Evolutionary conservation across 30 jellyfish, hydroid and myxozoan genomes (phyloP), one percentile per base, ranked within the genome.

Genomic region (Hydractinia symbiolongicarpus): DNA sequence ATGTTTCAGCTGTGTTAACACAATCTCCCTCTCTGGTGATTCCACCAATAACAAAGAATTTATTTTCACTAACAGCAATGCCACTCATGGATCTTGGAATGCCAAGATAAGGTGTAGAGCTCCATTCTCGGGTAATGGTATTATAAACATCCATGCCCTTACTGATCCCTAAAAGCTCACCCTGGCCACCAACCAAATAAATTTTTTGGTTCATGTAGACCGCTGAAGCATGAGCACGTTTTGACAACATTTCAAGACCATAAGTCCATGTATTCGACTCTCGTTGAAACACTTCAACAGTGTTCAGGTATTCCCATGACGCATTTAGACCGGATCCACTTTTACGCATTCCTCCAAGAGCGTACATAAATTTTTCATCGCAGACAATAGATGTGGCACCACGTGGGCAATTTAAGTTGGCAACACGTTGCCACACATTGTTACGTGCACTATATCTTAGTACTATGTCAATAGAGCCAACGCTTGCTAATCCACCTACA

Each of bases 11-110:
- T 5, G 94, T 82, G 72, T 91, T 86, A 54, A 91, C 93, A 73
- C 86, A 86, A 7, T 86, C 90, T 8, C 98, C 98, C 58, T 86
- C 94, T 68, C 79, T 91, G 58, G 93, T 86, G 83, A 86, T 86
- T 8, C 98, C 98, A 8, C 98, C 98, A 74, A 91, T 84, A 40
- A 85, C 82, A 78, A 80, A 91, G 61, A 91, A 73, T 67, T 77
- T 79, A 14, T 95, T 79, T 7, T 86, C 98, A 83, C 67, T 79
- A 13, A 82, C 77, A 9, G 98, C 89, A 60, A 87, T 67, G 5
- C 98, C 98, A 79, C 95, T 82, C 95, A 91, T 82, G 40, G 96
- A 86, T 44, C 98, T 82, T 21, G 94, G 96, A 11, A 88, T 79
- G 13, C 98, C 98, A 55, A 79, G 79, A 67, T 91, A 91, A 62